Evolutionary conservation across 2,797 vertebrate genomes (phyloP), one percentile per base, ranked within the genome.

Genomic region (Apodemus agrarius): DNA sequence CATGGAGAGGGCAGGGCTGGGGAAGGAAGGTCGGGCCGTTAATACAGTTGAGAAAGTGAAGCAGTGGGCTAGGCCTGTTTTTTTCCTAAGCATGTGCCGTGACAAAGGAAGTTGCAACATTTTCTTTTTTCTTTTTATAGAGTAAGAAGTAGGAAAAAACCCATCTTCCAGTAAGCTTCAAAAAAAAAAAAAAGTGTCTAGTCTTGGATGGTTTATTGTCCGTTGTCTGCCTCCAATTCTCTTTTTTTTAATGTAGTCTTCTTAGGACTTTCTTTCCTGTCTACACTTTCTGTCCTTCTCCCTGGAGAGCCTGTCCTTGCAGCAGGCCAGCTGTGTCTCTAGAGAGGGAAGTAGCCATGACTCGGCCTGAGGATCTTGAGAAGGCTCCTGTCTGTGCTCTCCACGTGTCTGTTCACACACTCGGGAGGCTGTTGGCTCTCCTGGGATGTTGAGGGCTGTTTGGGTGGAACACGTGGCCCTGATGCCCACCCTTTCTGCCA

Each of bases 31-130:
- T 40, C 63, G 0, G 24, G 37, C 90, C 0, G 57, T 93, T 90
- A 59, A 89, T 37, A 4, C 61, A 76, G 67, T 85, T 76, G 76
- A 96, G 86, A 97, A 95, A 65, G 88, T 97, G 98, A 97, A 96
- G 97, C 96, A 97, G 96, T 93, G 93, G n/a, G 52, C 31, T n/a
- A 0, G 59, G 92, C 34, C 85, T 72, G 69, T 46, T 92, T 90
- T 82, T 40, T 93, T 90, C 95, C 94, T 89, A 89, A 94, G 83
- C 29, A 0, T 37, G n/a, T 85, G 54, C 93, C 54, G 43, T 95
- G 94, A 88, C 89, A 90, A 82, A 97, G 97, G 97, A 98, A 95
- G 81, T 97, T 98, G 95, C 98, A 97, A 96, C 97, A 98, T 91
- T n/a, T 93, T 67, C n/a, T 72, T 76, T 81, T 72, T 34, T 29